Evolutionary conservation across 2,113 vertebrate species (phyloP), one percentile per base, ranked within the genome.

Genomic region (Colistium nudipinnis): DNA sequence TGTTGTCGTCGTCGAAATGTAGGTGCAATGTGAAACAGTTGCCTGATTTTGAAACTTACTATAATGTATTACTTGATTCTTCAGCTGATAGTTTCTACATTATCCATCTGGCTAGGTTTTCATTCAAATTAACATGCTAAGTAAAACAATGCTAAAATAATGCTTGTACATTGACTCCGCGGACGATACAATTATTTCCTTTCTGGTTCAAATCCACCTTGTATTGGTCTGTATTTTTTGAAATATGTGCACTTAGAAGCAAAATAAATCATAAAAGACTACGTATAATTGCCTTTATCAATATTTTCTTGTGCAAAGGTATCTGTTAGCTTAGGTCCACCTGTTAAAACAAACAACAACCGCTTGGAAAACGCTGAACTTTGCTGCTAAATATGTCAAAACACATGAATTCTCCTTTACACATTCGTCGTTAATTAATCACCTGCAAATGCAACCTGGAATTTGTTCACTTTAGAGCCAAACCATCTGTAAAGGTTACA

Each of bases 391-490:
- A n/a, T n/a, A n/a, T n/a, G n/a, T n/a, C n/a, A n/a, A n/a, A n/a
- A n/a, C n/a, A n/a, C n/a, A n/a, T n/a, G n/a, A n/a, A n/a, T n/a
- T n/a, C n/a, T n/a, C n/a, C n/a, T n/a, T n/a, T n/a, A n/a, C n/a
- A n/a, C n/a, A n/a, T n/a, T n/a, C n/a, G n/a, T n/a, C n/a, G n/a
- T 36, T 36, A 27, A 7, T 6, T 31, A 11, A 31, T 2, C 1
- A 9, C 7, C 24, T 52, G 4, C 20, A 20, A 12, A 1, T 56
- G 14, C 56, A 55, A 54, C 2, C 3, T n/a, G 24, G 2, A 30
- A 19, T 31, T 30, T 64, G 2, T 53, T 59, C 76, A 69, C 59
- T 62, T 31, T 44, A 11, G 63, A 48, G 51, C 24, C 25, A 63
- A 45, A 74, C 12, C 28, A 57, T 31, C 4, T 19, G 39, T 4